Percentiles rank a stretch among this genome's conserved stretches.
Conservation (phyloP, 53 echinoderm and acorn worm species). For the Luidia sarsii region DNA sequence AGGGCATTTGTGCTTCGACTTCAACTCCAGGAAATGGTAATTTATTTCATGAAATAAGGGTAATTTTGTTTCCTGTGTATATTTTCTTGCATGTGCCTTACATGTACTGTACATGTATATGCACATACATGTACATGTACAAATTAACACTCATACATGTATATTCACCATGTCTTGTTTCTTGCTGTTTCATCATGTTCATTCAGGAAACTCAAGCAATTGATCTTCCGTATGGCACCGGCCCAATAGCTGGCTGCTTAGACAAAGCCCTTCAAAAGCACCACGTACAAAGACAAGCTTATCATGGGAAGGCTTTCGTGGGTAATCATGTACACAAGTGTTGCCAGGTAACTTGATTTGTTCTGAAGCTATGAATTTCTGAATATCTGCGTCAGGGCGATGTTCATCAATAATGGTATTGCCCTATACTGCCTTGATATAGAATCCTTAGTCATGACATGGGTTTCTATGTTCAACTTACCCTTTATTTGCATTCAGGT, state of each 20-base stretch:
- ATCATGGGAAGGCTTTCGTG: constrained; percentile 39
- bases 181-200: not conserved
- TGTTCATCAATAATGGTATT: too few relatives aligned
- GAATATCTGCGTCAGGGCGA: too few relatives aligned
- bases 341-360: constrained; percentile 48
- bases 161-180: not conserved
- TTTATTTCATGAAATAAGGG: not conserved
- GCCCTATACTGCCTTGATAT: too few relatives aligned
- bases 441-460: too few relatives aligned
- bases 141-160: not conserved
- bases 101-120: not conserved
- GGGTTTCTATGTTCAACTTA: too few relatives aligned
- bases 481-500: not conserved
- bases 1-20: not conserved
- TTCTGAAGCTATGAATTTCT: too few relatives aligned
- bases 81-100: not conserved
- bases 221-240: constrained; percentile 8
- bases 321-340: constrained; percentile 44
- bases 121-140: not conserved
- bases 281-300: constrained; percentile 19
- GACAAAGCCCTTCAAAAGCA: constrained; percentile 19
- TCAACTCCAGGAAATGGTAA: constrained; percentile 1
- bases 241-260: constrained; percentile 9
- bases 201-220: not conserved
- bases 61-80: not conserved